Percentiles rank a stretch among this genome's conserved stretches.
Evolutionary conservation across 2,797 vertebrate species (phyloP).

Genomic region (Phoxinus dragarum): DNA sequence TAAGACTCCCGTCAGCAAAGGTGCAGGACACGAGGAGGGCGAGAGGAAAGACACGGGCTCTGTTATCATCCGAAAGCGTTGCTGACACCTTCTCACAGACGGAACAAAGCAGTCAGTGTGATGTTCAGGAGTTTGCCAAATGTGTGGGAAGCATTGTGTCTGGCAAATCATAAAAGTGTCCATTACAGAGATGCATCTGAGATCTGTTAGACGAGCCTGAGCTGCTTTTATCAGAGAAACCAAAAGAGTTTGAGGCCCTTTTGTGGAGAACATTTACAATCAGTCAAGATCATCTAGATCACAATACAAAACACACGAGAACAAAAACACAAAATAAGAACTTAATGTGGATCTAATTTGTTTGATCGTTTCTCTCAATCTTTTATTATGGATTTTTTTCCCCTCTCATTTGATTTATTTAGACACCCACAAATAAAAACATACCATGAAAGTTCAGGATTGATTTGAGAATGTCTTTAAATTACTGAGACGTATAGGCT

Average conservation of each 20-base stretch:
- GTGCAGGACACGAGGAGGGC: background rate
- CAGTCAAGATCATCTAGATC: background rate
- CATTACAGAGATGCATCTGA: slow-evolving; percentile 11
- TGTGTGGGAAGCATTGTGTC: slow-evolving; percentile 11
- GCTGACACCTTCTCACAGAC: slow-evolving; percentile 30
- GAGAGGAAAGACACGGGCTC: background rate
- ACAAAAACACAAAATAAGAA: background rate
- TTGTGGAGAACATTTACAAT: background rate
- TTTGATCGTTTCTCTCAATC: background rate
- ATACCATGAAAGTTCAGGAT: background rate
- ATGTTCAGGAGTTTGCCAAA: background rate
- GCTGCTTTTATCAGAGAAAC: background rate
- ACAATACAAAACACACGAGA: background rate
- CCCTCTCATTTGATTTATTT: background rate
- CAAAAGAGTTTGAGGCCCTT: background rate
- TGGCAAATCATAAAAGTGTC: slow-evolving; percentile 2
- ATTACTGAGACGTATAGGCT: background rate
- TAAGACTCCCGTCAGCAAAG: slow-evolving; percentile 5
- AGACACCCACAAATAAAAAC: background rate
- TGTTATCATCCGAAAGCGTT: background rate
- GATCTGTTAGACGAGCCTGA: background rate
- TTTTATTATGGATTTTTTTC: background rate
- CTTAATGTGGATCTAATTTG: background rate
- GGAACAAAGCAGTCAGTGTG: slow-evolving; percentile 14
- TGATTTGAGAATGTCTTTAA: too few species aligned